phyloP scores from a whole-genome alignment of 1,140 invertebrate species.

The Bombyx mori region ASM3026992v2 NC_085122.1:10525501-10526000 shows the following conservation, averaged over 20 bases:
- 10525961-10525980: too few relatives aligned
- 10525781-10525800: not conserved
- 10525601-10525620: too few relatives aligned
- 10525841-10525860: slow-evolving; percentile 21
- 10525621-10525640: too few relatives aligned
- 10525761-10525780: slow-evolving; percentile 6
- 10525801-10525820: slow-evolving; percentile 2
- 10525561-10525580: too few relatives aligned
- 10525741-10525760: not conserved
- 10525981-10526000: too few relatives aligned
- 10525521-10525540: too few relatives aligned
- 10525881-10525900: slow-evolving; percentile 19
- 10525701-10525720: not conserved
- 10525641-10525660: slow-evolving; percentile 3
- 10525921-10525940: too few relatives aligned
- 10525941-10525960: too few relatives aligned
- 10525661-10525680: not conserved
- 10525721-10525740: slow-evolving; percentile 1
- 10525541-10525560: too few relatives aligned
- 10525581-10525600: too few relatives aligned
- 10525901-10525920: slow-evolving; percentile 9
- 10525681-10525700: not conserved
- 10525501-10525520: too few relatives aligned
- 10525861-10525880: slow-evolving; percentile 17
- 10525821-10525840: slow-evolving; percentile 19